phyloP scores from a whole-genome alignment of 2,797 vertebrate species.

The Macroramphosus scolopax region DNA sequence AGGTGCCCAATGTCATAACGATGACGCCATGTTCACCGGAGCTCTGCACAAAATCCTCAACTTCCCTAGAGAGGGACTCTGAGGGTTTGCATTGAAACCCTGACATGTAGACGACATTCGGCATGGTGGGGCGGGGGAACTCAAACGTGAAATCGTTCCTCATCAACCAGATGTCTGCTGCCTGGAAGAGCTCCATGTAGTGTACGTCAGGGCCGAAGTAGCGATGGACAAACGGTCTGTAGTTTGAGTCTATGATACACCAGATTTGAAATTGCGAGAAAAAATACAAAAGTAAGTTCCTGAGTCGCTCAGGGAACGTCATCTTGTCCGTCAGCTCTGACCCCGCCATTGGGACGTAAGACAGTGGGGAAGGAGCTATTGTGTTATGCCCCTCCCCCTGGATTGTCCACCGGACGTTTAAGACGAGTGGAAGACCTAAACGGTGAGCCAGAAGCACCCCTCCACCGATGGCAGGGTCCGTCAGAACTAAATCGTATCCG shows the following conservation, averaged over 20 bases:
- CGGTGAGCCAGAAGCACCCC: conserved; percentile 57
- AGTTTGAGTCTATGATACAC: conserved; percentile 30
- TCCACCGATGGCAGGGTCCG: conserved; percentile 48
- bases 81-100: conserved; percentile 74
- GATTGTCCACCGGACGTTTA: conserved; percentile 64
- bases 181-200: conserved; percentile 68
- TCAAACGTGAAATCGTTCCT: conserved; percentile 72
- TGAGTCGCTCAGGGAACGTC: conserved; percentile 42
- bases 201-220: conserved; percentile 59
- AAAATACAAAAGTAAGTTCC: conserved; percentile 36
- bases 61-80: conserved; percentile 54
- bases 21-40: conserved; percentile 68
- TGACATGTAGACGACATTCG: conserved; percentile 71
- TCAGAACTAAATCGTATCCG: conserved; percentile 61
- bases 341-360: conserved; percentile 50
- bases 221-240: conserved; percentile 52
- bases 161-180: conserved; percentile 74
- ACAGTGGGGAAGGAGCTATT: conserved; percentile 61
- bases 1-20: conserved; percentile 66
- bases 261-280: conserved; percentile 22
- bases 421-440: conserved; percentile 62
- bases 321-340: conserved; percentile 58
- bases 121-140: conserved; percentile 72
- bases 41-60: conserved; percentile 62
- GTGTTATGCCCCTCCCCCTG: conserved; percentile 49